Evolutionary conservation across 2,888 invertebrate species (phyloP), one percentile per base, ranked within the genome.

Genomic region (Agrochola litura): DNA sequence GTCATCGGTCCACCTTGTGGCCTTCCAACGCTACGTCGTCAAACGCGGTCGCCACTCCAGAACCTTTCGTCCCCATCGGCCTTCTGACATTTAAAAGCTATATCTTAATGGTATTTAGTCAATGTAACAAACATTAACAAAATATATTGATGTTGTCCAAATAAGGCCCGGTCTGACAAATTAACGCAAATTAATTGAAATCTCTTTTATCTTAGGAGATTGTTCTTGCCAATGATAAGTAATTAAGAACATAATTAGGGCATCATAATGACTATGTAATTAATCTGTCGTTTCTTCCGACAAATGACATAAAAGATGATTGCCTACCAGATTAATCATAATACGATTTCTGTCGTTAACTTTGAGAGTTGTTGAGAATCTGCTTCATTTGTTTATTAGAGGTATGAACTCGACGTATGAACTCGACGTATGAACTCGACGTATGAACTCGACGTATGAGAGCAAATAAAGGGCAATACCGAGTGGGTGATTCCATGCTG

Each of bases 241-340:
- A 70, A 71, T 80, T 63, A 71, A 56, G 41, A 56, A 41, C 25
- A 22, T 61, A 25, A 70, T 61, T 37, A 54, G 0, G 8, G 25
- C n/a, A 79, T 25, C 43, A 19, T 77, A n/a, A 63, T 76, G 37
- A 25, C 16, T 8, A 25, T 16, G 12, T 66, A 52, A 79, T 79
- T 69, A 70, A 70, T 79, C 70, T 70, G 25, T 54, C 37, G 22
- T n/a, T 61, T 14, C 12, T 49, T 16, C 10, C 22, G 3, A 30
- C 1, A 46, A 58, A n/a, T 46, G 4, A 41, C 56, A 5, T 58
- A 19, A 61, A 52, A 37, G 22, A 73, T 25, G 10, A 66, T 46
- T 19, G 22, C 14, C 9, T 22, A 66, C 1, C 8, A 22, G 8
- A 67, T 22, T 8, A 67, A 30, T 30, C 22, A 30, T 14, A 49